Conservation (phyloP, 2,888 invertebrate genomes). For the Helobdella robusta region DNA sequence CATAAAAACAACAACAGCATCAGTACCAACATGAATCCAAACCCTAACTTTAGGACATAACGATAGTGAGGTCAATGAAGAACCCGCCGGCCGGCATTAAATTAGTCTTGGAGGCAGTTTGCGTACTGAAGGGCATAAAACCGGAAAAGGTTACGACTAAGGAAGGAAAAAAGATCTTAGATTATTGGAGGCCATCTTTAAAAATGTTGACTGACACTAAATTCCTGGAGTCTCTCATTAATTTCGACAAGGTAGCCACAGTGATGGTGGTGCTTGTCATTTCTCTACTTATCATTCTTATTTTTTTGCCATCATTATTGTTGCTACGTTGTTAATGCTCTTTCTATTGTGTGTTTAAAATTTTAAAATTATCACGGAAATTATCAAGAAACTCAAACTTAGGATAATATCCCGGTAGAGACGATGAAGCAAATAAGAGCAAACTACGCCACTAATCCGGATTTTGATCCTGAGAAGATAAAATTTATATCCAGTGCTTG, state of each 20-base stretch:
- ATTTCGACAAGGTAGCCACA: conserved; percentile 45
- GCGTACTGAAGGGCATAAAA: conserved; percentile 49
- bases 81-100: conserved; percentile 47
- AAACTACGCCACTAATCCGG: conserved; percentile 61
- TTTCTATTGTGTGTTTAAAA: no score
- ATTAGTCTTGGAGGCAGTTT: conserved; percentile 50
- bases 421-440: conserved; percentile 47
- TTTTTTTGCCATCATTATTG: no score
- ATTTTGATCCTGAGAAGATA: conserved; percentile 83
- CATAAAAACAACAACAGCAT: no score
- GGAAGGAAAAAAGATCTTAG: conserved; percentile 50
- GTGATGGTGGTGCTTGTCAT: neutral
- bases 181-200: conserved; percentile 50
- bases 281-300: no score
- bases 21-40: no score
- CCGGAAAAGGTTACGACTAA: conserved; percentile 48
- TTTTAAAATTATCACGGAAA: neutral
- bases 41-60: conserved; percentile 50
- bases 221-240: conserved; percentile 46
- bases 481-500: conserved; percentile 76
- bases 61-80: conserved; percentile 50
- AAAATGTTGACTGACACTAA: conserved; percentile 50
- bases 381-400: conserved; percentile 6
- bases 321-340: no score
- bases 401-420: conserved; percentile 47